Conservation (phyloP, 2,113 vertebrate genomes). For the Hucho hucho region DNA sequence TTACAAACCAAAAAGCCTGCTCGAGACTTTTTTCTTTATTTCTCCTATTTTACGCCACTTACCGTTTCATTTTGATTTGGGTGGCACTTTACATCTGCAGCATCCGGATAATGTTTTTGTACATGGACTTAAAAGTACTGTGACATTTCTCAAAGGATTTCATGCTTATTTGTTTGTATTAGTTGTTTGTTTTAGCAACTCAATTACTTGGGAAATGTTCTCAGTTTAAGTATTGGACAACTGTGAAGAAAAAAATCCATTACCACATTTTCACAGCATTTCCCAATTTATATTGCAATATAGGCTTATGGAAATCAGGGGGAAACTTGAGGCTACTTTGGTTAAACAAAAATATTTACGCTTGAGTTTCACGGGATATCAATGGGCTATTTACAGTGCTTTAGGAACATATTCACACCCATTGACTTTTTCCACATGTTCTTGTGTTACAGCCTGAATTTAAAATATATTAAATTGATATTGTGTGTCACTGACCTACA, state of each 20-base stretch:
- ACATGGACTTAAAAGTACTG: conserved; percentile 54
- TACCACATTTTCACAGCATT: conserved; percentile 43
- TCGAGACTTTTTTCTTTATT: conserved; percentile 51
- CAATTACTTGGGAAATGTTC: conserved; percentile 36
- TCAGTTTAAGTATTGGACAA: conserved; percentile 29
- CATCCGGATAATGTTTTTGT: conserved; percentile 50
- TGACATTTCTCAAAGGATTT: conserved; percentile 58
- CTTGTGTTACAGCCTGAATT: no score
- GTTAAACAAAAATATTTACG: conserved; percentile 15
- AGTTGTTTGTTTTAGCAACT: conserved; percentile 52
- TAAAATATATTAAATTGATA: no score
- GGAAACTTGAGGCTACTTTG: not conserved
- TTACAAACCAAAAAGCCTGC: conserved; percentile 61
- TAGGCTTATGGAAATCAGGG: conserved; percentile 14
- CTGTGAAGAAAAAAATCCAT: conserved; percentile 27
- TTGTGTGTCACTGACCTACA: no score
- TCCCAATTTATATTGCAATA: conserved; percentile 1
- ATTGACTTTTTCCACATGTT: no score
- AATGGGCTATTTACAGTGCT: not conserved
- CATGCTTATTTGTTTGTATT: conserved; percentile 48
- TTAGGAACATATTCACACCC: no score
- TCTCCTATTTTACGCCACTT: conserved; percentile 53
- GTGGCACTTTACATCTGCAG: conserved; percentile 43
- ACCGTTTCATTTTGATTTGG: conserved; percentile 46
- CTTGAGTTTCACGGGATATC: conserved; percentile 17